phyloP scores from a whole-genome alignment of 2,888 invertebrate genomes.

The Drosophila prostipennis region DNA sequence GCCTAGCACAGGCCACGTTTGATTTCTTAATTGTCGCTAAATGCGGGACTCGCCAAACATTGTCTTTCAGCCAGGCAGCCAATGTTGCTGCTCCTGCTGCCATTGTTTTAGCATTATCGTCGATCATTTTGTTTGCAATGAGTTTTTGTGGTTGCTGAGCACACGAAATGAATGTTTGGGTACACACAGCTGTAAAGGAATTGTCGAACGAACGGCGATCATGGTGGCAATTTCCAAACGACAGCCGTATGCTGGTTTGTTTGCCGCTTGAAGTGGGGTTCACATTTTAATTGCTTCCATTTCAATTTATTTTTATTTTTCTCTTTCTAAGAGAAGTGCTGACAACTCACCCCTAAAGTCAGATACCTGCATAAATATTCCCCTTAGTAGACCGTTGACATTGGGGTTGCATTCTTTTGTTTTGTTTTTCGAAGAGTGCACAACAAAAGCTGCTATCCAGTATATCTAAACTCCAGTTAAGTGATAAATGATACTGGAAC shows the following conservation, averaged over 20 bases:
- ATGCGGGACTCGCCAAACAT: constrained; percentile 69
- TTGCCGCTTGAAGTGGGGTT: constrained; percentile 40
- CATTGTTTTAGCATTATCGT: constrained; percentile 66
- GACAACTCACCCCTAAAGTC: constrained; percentile 19
- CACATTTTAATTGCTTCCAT: constrained; percentile 74
- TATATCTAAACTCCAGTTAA: not conserved
- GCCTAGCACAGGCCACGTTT: constrained; percentile 62
- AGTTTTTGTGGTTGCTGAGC: constrained; percentile 72
- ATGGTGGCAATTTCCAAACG: constrained; percentile 73
- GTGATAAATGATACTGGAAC: constrained; percentile 5
- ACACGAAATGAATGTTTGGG: constrained; percentile 72
- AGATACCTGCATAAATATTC: constrained; percentile 63
- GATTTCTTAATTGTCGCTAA: constrained; percentile 81
- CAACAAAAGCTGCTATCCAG: not conserved
- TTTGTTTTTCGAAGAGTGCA: not conserved
- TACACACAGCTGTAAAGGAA: constrained; percentile 53
- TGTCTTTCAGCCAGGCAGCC: constrained; percentile 30
- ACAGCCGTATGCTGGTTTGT: constrained; percentile 46
- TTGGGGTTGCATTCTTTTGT: not conserved
- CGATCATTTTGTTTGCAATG: constrained; percentile 73
- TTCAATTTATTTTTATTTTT: constrained; percentile 68
- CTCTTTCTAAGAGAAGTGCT: not conserved
- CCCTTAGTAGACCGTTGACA: not conserved
- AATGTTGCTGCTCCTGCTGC: constrained; percentile 27
- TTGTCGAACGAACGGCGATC: constrained; percentile 59